Base-by-base conservation (phyloP, 1,140 invertebrate genomes). In the Camponotus floridanus region DNA sequence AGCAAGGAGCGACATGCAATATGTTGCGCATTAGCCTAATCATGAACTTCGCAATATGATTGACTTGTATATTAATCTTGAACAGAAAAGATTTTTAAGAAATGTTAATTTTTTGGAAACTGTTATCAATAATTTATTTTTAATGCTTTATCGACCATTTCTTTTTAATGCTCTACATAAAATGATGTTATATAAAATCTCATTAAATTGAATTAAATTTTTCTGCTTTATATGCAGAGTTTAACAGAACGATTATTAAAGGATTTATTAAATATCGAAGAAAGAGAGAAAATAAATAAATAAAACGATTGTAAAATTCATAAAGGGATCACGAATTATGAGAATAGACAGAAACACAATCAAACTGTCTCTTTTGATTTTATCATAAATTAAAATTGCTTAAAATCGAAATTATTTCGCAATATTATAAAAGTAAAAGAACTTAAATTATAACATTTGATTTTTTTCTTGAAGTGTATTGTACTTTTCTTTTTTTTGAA, bases 1-100 rank as follows among this genome's bases (percentile, higher is more conserved):
- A 84, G 67, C 61, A 85, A 51, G 74, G 70, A 88, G 74, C 83
- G 45, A 36, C 78, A 61, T 55, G 57, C 59, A 71, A 76, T 51
- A 64, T 33, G 74, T 88, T 48, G 62, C 84, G 39, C 5, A 74
- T 83, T 73, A 83, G 68, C 11, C 26, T 74, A 74, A 83, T 74
- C 39, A 26, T 45, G 42, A 45, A 3, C 45, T 51, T 59, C 18
- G 67, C 45, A 71, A 74, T 61, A 8, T 13, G 3, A 33, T 73
- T 33, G n/a, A 18, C 3, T 39, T 33, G 11, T 31, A 36, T 57
- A 42, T 61, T 21, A 61, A 59, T 73, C 8, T 31, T 26, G 51
- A 21, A 31, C 11, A 3, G 2, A 33, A 55, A 51, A 45, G 15
- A 5, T 18, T 33, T 57, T 73, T 4, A 13, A 13, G 18, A 31